Evolutionary conservation across 2,113 vertebrate genomes (phyloP), one percentile per base, ranked within the genome.

Genomic region (Paradisaea rubra): DNA sequence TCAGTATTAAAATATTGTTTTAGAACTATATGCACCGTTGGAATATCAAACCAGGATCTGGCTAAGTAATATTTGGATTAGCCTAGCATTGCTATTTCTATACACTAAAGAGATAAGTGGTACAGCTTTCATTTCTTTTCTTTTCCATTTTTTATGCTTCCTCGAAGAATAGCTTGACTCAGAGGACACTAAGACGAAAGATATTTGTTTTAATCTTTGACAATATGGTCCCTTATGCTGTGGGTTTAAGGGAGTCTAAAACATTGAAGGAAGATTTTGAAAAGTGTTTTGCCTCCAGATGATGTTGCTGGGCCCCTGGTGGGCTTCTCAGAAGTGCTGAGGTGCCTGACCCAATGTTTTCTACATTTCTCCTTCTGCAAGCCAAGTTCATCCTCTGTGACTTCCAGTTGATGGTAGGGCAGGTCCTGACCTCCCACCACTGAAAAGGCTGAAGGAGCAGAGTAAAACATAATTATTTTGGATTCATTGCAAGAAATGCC

Each of bases 201-300:
- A 44, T 86, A 63, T 68, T 94, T 93, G 74, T 93, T 94, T 89
- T 81, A 94, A 90, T 94, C 91, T 94, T 91, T 91, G 89, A 74
- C 89, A 94, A 70, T 84, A 60, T 35, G 28, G 25, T 88, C 37
- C 64, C 85, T 90, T 81, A 53, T 91, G 60, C 39, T 49, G 44
- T 39, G 76, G 68, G 42, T 93, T 92, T 91, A 86, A 89, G 81
- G 81, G 22, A 91, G 49, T 39, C 66, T 66, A 44, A 94, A 89
- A 77, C 42, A 91, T 61, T 86, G 77, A 70, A 80, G 54, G 30
- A 49, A 85, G 53, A 61, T 76, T 88, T 93, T 59, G 21, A 56
- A 33, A 83, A 82, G 19, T 91, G 59, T 88, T 95, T 83, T 85
- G 66, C 39, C 44, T 83, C 47, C 66, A 73, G 83, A 77, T 73